Conservation (phyloP, 2,888 invertebrate species). For the Cantharis nigra region DNA sequence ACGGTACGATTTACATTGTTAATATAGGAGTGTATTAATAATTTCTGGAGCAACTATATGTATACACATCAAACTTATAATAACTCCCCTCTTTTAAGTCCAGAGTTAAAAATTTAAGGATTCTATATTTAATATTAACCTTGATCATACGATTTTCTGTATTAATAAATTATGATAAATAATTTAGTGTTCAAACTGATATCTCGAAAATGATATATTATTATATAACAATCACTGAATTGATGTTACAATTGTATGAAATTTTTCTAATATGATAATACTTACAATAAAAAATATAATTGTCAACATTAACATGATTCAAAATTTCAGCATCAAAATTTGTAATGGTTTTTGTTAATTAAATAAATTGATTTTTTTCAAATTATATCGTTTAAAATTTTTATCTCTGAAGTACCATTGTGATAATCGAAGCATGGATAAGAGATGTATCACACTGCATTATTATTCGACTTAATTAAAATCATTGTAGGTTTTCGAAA, state of each 20-base stretch:
- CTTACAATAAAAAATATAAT: neutral
- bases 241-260: too few species aligned
- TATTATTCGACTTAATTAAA: neutral
- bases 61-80: too few species aligned
- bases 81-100: too few species aligned
- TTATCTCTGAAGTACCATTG: neutral
- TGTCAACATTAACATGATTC: neutral
- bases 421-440: neutral
- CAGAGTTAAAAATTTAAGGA: too few species aligned
- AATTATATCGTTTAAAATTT: neutral
- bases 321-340: neutral
- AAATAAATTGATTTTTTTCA: neutral
- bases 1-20: too few species aligned
- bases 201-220: neutral
- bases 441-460: neutral
- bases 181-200: neutral
- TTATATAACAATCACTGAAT: too few species aligned
- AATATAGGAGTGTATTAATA: too few species aligned
- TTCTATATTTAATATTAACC: neutral
- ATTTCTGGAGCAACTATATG: too few species aligned
- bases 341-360: neutral
- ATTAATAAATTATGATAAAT: neutral
- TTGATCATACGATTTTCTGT: neutral
- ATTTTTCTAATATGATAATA: neutral
- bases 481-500: neutral